Conservation (phyloP, 2,888 invertebrate species). For the Boloria selene region DNA sequence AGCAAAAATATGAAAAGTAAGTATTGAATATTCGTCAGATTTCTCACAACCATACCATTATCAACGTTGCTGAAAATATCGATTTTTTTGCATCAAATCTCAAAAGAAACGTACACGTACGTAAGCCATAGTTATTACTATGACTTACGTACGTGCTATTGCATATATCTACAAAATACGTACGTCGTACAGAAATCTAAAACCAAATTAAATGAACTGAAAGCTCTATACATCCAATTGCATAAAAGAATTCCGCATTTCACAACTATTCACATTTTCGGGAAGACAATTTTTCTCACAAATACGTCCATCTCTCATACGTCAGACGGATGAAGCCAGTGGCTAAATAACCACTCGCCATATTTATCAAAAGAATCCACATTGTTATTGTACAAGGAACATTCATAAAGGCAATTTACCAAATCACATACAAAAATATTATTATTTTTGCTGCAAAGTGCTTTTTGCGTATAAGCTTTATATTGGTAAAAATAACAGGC, state of each 20-base stretch:
- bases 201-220: constrained; percentile 6
- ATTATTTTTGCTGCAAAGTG: constrained; percentile 24
- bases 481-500: constrained; percentile 7
- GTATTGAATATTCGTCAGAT: too few species aligned
- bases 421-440: constrained; percentile 34
- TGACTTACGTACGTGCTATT: too few species aligned
- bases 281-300: constrained; percentile 40
- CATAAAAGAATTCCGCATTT: constrained; percentile 9
- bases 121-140: too few species aligned
- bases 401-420: constrained; percentile 36
- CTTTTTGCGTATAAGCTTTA: constrained; percentile 18
- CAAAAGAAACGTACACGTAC: too few species aligned
- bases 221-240: constrained; percentile 11
- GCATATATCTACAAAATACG: too few species aligned
- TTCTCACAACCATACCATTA: too few species aligned
- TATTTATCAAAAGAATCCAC: constrained; percentile 56
- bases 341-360: constrained; percentile 54
- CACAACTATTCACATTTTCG: constrained; percentile 9
- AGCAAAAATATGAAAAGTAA: too few species aligned
- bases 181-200: not conserved
- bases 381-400: constrained; percentile 36
- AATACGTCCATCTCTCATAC: constrained; percentile 56
- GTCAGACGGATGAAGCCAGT: constrained; percentile 56
- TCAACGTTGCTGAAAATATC: too few species aligned
- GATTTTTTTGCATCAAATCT: too few species aligned